Evolutionary conservation across 2,888 invertebrate species (phyloP), one percentile per base, ranked within the genome.

Genomic region (Epirrita christyi): DNA sequence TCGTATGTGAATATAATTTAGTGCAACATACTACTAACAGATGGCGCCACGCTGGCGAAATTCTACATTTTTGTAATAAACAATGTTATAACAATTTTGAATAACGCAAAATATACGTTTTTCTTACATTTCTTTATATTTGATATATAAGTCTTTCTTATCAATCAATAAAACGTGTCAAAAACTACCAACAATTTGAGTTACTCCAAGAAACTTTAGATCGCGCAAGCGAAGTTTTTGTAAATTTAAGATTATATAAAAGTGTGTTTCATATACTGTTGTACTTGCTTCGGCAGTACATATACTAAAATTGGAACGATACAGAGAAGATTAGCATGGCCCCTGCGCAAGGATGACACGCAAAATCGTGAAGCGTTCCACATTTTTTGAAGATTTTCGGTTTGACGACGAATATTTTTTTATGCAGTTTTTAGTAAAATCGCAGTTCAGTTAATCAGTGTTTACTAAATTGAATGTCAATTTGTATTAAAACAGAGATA

Each of bases 271-370:
- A 0, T 0, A 0, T 0, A 0, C 7, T 5, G 11, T 0, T 67
- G 79, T 80, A 79, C 80, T 79, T 79, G 78, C 76, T 79, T 79
- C 76, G 76, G 80, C 75, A 77, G 77, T 78, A 78, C 75, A 78
- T 78, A 77, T 76, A 80, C 77, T 79, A 76, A 79, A 78, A 79
- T 78, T 78, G 78, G 78, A 78, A 78, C 78, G 76, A 76, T 78
- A 75, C 78, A 78, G 75, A 55, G 55, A 56, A 56, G 56, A 56
- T 56, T 56, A 77, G 78, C 80, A 80, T 81, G 80, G 80, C 80
- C 80, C 80, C 80, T 80, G 80, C 80, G 80, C 80, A 80, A 80
- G 80, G 80, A 80, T 80, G 80, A 80, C 80, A 80, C 81, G 80
- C 78, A 79, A 81, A 79, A 80, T 79, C 76, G 78, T 79, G 79